Percentiles rank a stretch among this genome's conserved stretches.
Evolutionary conservation across 2,113 vertebrate genomes (phyloP).

Genomic region (Gambusia holbrooki): DNA sequence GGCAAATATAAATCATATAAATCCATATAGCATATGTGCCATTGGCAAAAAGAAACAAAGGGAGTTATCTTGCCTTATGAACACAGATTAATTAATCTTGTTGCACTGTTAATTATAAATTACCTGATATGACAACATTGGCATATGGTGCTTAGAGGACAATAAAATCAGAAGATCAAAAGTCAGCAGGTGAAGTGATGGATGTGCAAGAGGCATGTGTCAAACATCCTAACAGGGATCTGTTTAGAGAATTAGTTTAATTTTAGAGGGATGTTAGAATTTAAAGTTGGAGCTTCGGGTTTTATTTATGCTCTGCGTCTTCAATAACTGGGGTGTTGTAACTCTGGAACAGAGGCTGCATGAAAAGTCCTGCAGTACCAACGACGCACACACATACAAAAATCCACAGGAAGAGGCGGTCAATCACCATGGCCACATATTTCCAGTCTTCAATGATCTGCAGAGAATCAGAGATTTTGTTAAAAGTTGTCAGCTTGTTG

Average conservation of each 20-base stretch:
- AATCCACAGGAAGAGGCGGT: slow-evolving; percentile 83
- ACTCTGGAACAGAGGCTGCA: slow-evolving; percentile 83
- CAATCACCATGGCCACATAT: slow-evolving; percentile 84
- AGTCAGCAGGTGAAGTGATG: slow-evolving; percentile 12
- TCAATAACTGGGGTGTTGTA: slow-evolving; percentile 77
- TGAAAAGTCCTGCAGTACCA: slow-evolving; percentile 82
- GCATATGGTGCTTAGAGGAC: not conserved
- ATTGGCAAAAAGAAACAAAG: slow-evolving; percentile 27
- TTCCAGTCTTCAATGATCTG: slow-evolving; percentile 85
- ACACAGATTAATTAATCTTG: slow-evolving; percentile 15
- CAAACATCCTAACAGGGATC: slow-evolving; percentile 32
- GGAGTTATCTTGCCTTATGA: slow-evolving; percentile 19
- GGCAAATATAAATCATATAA: slow-evolving; percentile 38
- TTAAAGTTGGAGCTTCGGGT: slow-evolving; percentile 28
- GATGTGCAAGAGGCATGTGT: slow-evolving; percentile 32
- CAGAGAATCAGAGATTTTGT: slow-evolving; percentile 18
- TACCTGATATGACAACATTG: not conserved
- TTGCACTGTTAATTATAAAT: not conserved
- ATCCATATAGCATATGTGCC: slow-evolving; percentile 21
- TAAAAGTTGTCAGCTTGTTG: not conserved
- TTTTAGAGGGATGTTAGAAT: slow-evolving; percentile 22
- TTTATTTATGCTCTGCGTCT: slow-evolving; percentile 61
- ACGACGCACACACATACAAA: slow-evolving; percentile 81
- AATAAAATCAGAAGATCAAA: not conserved
- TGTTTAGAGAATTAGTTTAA: slow-evolving; percentile 24